A percentile compares a stretch with the other conserved stretches of the same genome.
phyloP scores from a whole-genome alignment of 2,797 vertebrate genomes.

The Anas bahamensis region DNA sequence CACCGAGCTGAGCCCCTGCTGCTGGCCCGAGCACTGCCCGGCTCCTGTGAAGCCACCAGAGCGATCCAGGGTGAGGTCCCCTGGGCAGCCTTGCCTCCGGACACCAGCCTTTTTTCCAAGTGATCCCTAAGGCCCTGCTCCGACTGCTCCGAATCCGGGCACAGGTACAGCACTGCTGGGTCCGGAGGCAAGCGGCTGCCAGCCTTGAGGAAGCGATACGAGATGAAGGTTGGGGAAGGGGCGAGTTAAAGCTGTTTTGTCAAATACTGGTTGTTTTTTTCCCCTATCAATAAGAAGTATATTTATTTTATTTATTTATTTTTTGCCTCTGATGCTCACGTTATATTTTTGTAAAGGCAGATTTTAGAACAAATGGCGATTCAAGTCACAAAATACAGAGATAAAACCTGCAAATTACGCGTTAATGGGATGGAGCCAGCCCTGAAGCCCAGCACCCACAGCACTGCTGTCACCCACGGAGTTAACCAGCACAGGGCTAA shows the following conservation, averaged over 20 bases:
- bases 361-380: background rate
- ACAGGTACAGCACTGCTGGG: background rate
- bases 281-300: background rate
- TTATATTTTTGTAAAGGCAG: background rate
- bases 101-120: background rate
- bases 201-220: background rate
- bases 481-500: background rate
- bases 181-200: background rate
- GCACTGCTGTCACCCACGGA: background rate
- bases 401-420: background rate
- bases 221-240: background rate
- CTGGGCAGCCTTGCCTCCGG: background rate
- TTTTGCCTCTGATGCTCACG: background rate
- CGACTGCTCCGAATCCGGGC: background rate
- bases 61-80: background rate
- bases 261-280: background rate
- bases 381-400: background rate
- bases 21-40: background rate
- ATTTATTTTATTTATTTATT: background rate
- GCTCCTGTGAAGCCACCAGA: background rate
- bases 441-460: slow-evolving; percentile 7
- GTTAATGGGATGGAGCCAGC: slow-evolving; percentile 17
- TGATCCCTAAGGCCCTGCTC: background rate
- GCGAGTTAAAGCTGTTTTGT: slow-evolving; percentile 18
- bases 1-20: background rate